Evolutionary conservation across 2,888 invertebrate genomes (phyloP), one percentile per base, ranked within the genome.

Genomic region (Ceriagrion tenellum): DNA sequence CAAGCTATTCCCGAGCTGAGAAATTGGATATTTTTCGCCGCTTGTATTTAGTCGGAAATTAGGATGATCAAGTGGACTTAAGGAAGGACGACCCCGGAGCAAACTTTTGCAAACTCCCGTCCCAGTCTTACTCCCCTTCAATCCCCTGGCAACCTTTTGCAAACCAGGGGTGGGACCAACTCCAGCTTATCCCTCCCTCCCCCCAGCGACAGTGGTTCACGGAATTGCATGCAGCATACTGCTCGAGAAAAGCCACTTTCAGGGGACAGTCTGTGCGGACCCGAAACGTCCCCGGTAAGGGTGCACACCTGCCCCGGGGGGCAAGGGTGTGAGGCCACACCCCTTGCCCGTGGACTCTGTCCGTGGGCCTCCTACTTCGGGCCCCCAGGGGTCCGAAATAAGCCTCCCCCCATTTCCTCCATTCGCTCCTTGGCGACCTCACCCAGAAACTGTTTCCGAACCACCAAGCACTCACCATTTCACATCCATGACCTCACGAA

Each of bases 241-340:
- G 69, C 69, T 69, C 12, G 26, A 69, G 69, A 69, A 69, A 69
- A 81, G 35, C 81, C 81, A 81, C 81, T 81, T 81, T 35, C 81
- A 74, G 30, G 30, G 0, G 74, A 30, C n/a, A n/a, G n/a, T 8
- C 1, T 1, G 30, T 18, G 16, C 30, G 30, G 30, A 10, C 35
- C 81, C 13, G 0, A 81, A 35, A 30, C 10, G 8, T 10, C n/a
- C 30, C 18, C 81, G 30, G 13, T 16, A 35, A 12, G 35, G 18
- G 81, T 26, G 13, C 81, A 81, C 81, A 81, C 81, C 81, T 81
- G 81, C 81, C 81, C 81, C 35, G 35, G n/a, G 35, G 35, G 81
- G 35, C 30, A 35, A 35, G 81, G 35, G 81, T 81, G 81, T 81
- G 81, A 10, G 81, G 81, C 81, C 81, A 81, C 81, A 35, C 30